A percentile compares a stretch with the other conserved stretches of the same genome.
phyloP scores from a whole-genome alignment of 2,888 invertebrate species.

The Emmelina monodactyla region DNA sequence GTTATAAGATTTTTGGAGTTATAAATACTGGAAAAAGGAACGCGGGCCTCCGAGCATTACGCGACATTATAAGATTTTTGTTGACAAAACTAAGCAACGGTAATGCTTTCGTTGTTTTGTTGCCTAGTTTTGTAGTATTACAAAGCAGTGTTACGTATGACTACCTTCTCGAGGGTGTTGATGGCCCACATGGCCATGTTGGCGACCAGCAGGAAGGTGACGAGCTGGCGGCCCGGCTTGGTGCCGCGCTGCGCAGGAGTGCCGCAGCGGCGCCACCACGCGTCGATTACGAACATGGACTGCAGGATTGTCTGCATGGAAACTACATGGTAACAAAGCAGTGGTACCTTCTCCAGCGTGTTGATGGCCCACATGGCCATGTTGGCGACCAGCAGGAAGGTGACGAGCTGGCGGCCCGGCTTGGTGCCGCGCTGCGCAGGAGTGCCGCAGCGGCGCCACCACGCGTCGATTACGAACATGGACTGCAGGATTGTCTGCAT shows the following conservation, averaged over 20 bases:
- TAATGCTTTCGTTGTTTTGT: too few species aligned
- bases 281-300: conserved; percentile 79
- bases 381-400: conserved; percentile 82
- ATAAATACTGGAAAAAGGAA: too few species aligned
- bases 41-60: too few species aligned
- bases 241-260: conserved; percentile 73
- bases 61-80: too few species aligned
- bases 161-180: conserved; percentile 77
- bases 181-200: conserved; percentile 89
- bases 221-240: conserved; percentile 85
- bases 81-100: too few species aligned
- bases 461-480: conserved; percentile 77
- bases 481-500: conserved; percentile 77
- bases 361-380: conserved; percentile 89
- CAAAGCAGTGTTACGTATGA: too few species aligned
- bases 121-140: too few species aligned
- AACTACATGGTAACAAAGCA: too few species aligned
- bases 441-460: conserved; percentile 77
- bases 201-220: conserved; percentile 83
- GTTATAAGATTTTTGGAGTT: too few species aligned
- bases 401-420: conserved; percentile 85
- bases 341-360: conserved; percentile 75
- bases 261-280: conserved; percentile 77
- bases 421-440: conserved; percentile 75
- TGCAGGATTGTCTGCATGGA: conserved; percentile 72